Percentiles rank a stretch among this genome's conserved stretches.
phyloP scores from a whole-genome alignment of 2,888 invertebrate species.

The Amiota mariae region DNA sequence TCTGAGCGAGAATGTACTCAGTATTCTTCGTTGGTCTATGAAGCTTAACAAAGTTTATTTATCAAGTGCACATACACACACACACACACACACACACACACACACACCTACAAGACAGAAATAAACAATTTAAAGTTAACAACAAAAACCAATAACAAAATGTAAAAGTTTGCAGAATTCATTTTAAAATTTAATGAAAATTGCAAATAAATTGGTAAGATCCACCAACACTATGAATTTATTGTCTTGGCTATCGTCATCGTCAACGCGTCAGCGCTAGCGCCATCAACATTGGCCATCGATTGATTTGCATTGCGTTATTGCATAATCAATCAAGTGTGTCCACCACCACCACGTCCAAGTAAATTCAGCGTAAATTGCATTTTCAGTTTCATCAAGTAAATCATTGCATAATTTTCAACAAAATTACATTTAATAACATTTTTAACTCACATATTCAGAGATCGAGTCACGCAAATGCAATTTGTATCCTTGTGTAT shows the following conservation, averaged over 20 bases:
- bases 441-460: constrained; percentile 16
- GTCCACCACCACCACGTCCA: constrained; percentile 1
- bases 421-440: constrained; percentile 53
- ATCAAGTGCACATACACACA: too few relatives aligned
- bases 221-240: not conserved
- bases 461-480: not conserved
- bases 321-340: not conserved
- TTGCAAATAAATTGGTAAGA: constrained; percentile 4
- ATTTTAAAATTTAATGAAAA: constrained; percentile 51
- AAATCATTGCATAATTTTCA: constrained; percentile 65
- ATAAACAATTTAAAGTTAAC: not conserved
- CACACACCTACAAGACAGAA: not conserved
- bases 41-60: too few relatives aligned
- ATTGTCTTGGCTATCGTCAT: too few relatives aligned
- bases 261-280: constrained; percentile 35
- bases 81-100: constrained; percentile 3
- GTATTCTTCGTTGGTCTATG: too few relatives aligned
- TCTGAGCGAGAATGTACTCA: not conserved
- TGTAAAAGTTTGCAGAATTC: constrained; percentile 35
- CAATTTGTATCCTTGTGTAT: not conserved
- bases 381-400: constrained; percentile 32
- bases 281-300: constrained; percentile 53
- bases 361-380: constrained; percentile 53
- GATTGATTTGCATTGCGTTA: constrained; percentile 43
- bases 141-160: constrained; percentile 27